Conservation (phyloP, 1,140 invertebrate genomes). For the Papilio xuthus region DNA sequence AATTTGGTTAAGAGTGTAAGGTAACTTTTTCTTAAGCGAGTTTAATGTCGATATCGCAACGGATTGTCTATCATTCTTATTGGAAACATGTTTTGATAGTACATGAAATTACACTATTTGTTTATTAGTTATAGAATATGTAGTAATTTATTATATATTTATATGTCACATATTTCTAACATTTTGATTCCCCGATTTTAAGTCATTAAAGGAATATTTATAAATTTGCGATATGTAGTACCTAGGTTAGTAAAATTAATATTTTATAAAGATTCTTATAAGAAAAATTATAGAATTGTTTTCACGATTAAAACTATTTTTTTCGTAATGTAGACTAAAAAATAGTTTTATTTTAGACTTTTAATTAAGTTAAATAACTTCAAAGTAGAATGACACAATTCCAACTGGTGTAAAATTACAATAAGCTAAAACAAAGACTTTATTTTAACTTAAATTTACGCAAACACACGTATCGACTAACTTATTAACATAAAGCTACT, state of each 20-base stretch:
- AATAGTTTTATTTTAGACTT: no score
- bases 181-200: no score
- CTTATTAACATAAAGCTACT: constrained; percentile 1
- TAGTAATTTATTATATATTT: background rate
- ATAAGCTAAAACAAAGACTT: background rate
- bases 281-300: background rate
- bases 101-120: background rate
- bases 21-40: constrained; percentile 1
- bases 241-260: no score
- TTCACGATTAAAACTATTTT: background rate
- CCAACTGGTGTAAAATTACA: no score
- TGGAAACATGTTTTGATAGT: constrained; percentile 16
- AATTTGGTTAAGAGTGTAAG: background rate
- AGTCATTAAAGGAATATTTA: no score
- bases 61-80: background rate
- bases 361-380: no score
- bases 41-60: background rate
- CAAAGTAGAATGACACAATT: no score
- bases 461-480: background rate
- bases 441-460: background rate
- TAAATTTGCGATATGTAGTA: no score
- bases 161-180: background rate
- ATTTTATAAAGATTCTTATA: background rate
- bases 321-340: no score
- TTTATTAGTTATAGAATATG: background rate